Percentiles rank a stretch among this genome's conserved stretches.
These are phyloP conservation scores for Drosophila sordidula DNA, from an alignment of 2,888 invertebrate genomes.

Conservation along the genomic window DNA sequence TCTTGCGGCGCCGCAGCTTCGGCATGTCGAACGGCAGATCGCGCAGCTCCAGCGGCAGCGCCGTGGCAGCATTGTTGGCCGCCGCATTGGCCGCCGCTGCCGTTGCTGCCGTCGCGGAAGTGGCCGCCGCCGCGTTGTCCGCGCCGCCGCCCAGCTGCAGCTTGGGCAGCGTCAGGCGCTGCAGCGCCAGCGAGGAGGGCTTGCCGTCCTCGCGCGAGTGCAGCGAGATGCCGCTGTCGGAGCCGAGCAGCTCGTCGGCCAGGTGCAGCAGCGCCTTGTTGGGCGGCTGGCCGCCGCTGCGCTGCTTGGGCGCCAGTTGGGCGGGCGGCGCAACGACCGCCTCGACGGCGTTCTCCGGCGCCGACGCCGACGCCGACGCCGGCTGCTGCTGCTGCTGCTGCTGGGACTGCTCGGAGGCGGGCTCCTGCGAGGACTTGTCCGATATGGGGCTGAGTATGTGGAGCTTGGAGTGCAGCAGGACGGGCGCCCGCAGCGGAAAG, in stretches of 20 bases:
- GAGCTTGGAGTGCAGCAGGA: slow-evolving; percentile 90
- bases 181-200: slow-evolving; percentile 86
- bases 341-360: slow-evolving; percentile 34
- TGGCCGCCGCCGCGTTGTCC: slow-evolving; percentile 56
- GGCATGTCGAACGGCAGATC: slow-evolving; percentile 96
- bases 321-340: slow-evolving; percentile 24
- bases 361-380: slow-evolving; percentile 42
- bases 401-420: slow-evolving; percentile 92
- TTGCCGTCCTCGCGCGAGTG: slow-evolving; percentile 93
- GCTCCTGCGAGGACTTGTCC: slow-evolving; percentile 95
- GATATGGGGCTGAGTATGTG: slow-evolving; percentile 95
- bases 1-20: slow-evolving; percentile 90
- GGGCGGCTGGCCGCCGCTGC: slow-evolving; percentile 86
- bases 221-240: slow-evolving; percentile 95
- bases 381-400: too few species aligned
- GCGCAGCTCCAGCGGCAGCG: slow-evolving; percentile 89
- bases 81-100: slow-evolving; percentile 1
- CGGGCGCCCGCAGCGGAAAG: slow-evolving; percentile 89
- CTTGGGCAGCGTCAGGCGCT: slow-evolving; percentile 86
- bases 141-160: slow-evolving; percentile 85
- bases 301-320: slow-evolving; percentile 16
- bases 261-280: slow-evolving; percentile 88
- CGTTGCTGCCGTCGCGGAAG: neutral
- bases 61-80: slow-evolving; percentile 31
- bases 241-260: slow-evolving; percentile 91